These are phyloP conservation scores for Bellardia bayeri DNA, from an alignment of 2,888 invertebrate genomes.

Conservation along the genomic window DNA sequence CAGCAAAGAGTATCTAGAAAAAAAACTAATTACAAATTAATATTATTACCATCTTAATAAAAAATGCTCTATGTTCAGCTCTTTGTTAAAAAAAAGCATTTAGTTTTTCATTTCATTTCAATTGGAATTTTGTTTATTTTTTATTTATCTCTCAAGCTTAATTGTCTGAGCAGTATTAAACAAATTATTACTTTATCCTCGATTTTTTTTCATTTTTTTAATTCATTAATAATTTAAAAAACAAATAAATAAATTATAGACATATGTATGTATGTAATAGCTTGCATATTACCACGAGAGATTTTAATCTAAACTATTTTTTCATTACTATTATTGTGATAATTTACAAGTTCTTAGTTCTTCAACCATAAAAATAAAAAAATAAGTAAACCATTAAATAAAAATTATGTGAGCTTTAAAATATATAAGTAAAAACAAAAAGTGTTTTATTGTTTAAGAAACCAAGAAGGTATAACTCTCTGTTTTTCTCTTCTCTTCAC, in stretches of 20 bases:
- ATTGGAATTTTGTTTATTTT: slow-evolving; percentile 31
- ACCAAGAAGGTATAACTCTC: too few relatives aligned
- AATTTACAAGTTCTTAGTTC: slow-evolving; percentile 24
- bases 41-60: slow-evolving; percentile 18
- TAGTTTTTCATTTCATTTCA: slow-evolving; percentile 31
- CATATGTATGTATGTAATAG: background rate
- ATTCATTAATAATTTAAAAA: slow-evolving; percentile 32
- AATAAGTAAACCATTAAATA: slow-evolving; percentile 38
- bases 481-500: too few relatives aligned
- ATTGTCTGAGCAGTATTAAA: slow-evolving; percentile 58
- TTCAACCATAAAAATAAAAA: background rate
- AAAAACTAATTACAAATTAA: background rate
- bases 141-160: slow-evolving; percentile 38
- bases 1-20: slow-evolving; percentile 39
- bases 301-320: slow-evolving; percentile 18
- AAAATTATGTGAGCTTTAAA: slow-evolving; percentile 20
- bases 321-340: slow-evolving; percentile 49
- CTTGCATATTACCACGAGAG: slow-evolving; percentile 32
- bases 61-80: slow-evolving; percentile 30
- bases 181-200: slow-evolving; percentile 21
- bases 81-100: slow-evolving; percentile 50
- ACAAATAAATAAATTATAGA: slow-evolving; percentile 15
- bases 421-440: background rate
- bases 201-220: slow-evolving; percentile 24
- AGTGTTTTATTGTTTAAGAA: background rate